These are phyloP conservation scores for Lampris megalopsis DNA, from an alignment of 2,113 vertebrate species.

Conservation along the genomic window DNA sequence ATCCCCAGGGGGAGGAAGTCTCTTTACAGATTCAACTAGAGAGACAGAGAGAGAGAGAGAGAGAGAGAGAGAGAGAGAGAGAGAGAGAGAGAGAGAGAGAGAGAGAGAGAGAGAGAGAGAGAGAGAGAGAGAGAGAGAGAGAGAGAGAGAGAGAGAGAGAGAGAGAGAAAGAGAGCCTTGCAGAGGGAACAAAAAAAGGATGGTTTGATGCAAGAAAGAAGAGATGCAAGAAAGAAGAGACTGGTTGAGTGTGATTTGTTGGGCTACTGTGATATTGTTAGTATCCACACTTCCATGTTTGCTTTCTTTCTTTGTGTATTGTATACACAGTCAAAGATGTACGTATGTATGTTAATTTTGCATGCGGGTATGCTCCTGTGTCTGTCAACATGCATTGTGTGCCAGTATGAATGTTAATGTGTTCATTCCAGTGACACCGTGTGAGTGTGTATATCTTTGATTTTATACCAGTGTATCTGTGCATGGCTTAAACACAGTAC, in stretches of 20 bases:
- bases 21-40: constrained; percentile 18
- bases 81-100: too few relatives aligned
- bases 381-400: too few relatives aligned
- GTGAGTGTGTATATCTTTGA: background rate
- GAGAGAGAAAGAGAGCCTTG: background rate
- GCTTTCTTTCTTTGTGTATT: background rate
- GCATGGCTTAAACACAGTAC: constrained; percentile 35
- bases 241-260: background rate
- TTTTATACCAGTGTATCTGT: background rate
- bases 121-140: too few relatives aligned
- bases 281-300: background rate
- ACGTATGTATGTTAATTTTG: too few relatives aligned
- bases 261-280: background rate
- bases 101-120: too few relatives aligned
- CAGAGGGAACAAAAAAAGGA: constrained; percentile 13
- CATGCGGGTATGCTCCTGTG: too few relatives aligned
- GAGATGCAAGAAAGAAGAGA: too few relatives aligned
- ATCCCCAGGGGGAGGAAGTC: constrained; percentile 37
- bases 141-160: background rate
- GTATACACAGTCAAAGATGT: background rate
- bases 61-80: too few relatives aligned
- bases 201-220: constrained; percentile 7
- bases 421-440: too few relatives aligned
- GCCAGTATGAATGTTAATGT: too few relatives aligned
- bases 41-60: background rate